Evolutionary conservation across 2,113 vertebrate species (phyloP).

Genomic region (Menura novaehollandiae): DNA sequence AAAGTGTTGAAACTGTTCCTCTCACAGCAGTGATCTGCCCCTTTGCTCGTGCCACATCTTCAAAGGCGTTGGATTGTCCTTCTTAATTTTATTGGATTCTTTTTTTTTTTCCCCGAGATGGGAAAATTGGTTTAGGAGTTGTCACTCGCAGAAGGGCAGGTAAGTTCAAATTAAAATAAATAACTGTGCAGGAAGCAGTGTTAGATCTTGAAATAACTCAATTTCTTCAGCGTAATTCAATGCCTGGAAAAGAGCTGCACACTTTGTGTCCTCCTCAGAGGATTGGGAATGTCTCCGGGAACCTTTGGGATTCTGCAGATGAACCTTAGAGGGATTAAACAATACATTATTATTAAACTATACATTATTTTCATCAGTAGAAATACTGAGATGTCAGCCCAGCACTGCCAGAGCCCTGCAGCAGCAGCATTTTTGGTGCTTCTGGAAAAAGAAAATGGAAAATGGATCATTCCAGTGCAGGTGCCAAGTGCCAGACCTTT

Average conservation of each 20-base stretch:
- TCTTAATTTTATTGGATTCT: neutral
- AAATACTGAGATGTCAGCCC: neutral
- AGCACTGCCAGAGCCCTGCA: neutral
- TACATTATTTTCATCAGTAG: neutral
- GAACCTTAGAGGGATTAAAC: neutral
- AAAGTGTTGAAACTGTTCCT: neutral
- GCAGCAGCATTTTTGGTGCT: neutral
- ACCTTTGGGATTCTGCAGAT: neutral
- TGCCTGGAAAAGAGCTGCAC: neutral
- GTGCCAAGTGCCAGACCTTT: neutral
- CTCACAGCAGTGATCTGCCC: neutral
- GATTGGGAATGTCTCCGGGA: neutral
- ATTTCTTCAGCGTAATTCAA: neutral
- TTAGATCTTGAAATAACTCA: neutral
- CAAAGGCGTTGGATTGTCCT: neutral
- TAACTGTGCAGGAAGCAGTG: neutral
- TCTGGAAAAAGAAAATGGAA: neutral
- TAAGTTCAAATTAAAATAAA: neutral
- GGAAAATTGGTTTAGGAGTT: neutral
- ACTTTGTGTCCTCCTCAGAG: neutral
- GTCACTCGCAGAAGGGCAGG: neutral
- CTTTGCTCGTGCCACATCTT: neutral
- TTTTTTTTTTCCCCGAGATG: neutral
- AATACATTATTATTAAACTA: neutral
- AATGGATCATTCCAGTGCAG: fast-evolving